Base-by-base conservation (phyloP, 2,113 vertebrate species). In the Copsychus sechellarum region DNA sequence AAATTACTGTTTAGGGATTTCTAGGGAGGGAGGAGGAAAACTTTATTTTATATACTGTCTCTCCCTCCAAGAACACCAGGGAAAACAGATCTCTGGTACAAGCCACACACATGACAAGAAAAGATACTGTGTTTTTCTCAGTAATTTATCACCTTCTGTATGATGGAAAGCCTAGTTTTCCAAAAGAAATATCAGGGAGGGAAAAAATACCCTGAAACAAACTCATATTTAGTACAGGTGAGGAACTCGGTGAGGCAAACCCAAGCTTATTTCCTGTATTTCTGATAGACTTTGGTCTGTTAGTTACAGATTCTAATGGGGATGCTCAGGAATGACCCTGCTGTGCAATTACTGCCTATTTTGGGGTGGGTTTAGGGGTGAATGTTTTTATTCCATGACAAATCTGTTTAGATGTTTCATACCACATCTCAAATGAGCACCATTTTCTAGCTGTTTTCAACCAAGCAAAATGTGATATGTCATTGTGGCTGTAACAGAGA, bases 101-200 rank as follows among this genome's bases (percentile, higher is more conserved):
- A 94, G 93, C 83, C 82, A 84, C 86, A 93, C 92, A 96, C 62
- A 93, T 88, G 93, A 87, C 82, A 95, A 93, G 87, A 92, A 96
- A 97, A 90, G 90, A 96, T 85, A 88, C 73, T 64, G 56, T 53
- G 70, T 78, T 83, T 91, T 95, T 51, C 93, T 93, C 47, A 60
- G 96, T 90, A 97, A 97, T 98, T 97, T 96, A 97, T 98, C 97
- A 97, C 87, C 86, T 95, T 95, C 91, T 85, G 7, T 88, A 94
- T 97, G 97, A 98, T 97, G 95, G 92, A 98, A 97, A 96, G 67
- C 84, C 92, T 95, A 88, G 81, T 97, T 97, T 97, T 97, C 94
- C 89, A 91, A 96, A 96, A 97, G 84, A 97, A 97, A 97, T 82
- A 96, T 88, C 66, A 94, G 40, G 51, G 67, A 94, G 71, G 8